Evolutionary conservation across 1,140 invertebrate species (phyloP), one percentile per base, ranked within the genome.

Genomic region (Mamestra configurata): DNA sequence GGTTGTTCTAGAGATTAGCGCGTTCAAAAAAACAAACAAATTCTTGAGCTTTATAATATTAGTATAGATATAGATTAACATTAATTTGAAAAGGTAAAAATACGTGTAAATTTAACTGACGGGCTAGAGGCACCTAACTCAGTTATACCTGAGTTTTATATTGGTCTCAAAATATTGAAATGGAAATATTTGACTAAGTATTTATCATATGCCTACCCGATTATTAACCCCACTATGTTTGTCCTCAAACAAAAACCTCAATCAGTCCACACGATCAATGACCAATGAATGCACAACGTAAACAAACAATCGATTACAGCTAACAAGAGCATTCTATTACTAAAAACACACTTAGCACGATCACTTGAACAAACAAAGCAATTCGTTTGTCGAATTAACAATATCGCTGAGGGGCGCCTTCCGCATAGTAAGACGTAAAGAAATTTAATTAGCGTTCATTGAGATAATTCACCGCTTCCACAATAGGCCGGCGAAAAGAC

Each of bases 381-480:
- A 86, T 88, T 86, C 80, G 77, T 84, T 83, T 76, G 78, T 81
- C 59, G 79, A 88, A 86, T 88, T 88, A 86, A 82, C 82, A 82
- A 83, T 84, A 87, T 86, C 70, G 77, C 81, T 75, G 72, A 77
- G 79, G 81, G 79, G 82, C 80, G 82, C 80, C 46, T 85, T 86
- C 82, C 81, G 83, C 83, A 85, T 89, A 82, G 86, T 79, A 83
- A 88, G 81, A 82, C 84, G 86, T 80, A 86, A 90, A 90, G 86
- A 90, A 88, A 92, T 91, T 91, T 90, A 90, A 92, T 92, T 90
- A 92, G 88, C 85, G 79, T 84, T 89, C 87, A 88, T 88, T 86
- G 84, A 86, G 87, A 89, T 92, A 90, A 92, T 90, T 92, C 83
- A 88, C 83, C 89, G 85, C 77, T 64, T 84, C 82, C 84, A 89